Conservation (phyloP, 2,797 vertebrate species). For the Cephalopachus bancanus region DNA sequence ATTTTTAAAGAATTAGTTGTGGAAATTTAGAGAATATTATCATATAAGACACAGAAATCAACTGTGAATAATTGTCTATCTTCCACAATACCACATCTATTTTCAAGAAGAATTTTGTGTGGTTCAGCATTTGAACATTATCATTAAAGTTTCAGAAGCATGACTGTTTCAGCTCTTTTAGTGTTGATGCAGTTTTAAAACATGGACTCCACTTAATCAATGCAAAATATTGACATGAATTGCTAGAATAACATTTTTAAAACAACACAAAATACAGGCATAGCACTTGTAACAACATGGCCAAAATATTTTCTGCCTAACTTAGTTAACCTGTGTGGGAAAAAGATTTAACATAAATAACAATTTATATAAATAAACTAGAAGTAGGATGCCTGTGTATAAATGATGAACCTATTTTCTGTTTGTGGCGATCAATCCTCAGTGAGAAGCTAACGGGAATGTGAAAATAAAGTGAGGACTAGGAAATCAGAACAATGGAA, state of each 20-base stretch:
- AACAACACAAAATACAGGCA: background rate
- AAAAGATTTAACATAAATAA: background rate
- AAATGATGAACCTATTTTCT: background rate
- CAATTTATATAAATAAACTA: background rate
- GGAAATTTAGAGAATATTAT: background rate
- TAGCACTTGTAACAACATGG: background rate
- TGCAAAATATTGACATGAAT: background rate
- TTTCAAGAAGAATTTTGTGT: background rate
- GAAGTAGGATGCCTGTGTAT: background rate
- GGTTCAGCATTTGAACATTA: background rate
- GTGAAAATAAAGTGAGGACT: background rate
- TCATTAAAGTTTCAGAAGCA: background rate
- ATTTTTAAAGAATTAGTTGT: slow-evolving; percentile 4
- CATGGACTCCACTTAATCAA: background rate
- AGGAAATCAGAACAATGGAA: background rate
- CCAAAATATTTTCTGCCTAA: background rate
- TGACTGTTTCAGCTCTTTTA: background rate
- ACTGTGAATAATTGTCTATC: background rate
- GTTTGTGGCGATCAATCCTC: background rate
- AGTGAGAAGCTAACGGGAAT: background rate
- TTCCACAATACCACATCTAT: background rate
- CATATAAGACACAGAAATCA: slow-evolving; percentile 17
- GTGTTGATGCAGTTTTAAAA: background rate
- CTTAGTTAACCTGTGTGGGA: background rate
- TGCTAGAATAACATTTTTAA: background rate